Evolutionary conservation across 1,140 invertebrate species (phyloP).

Genomic region (Drosophila bipectinata): DNA sequence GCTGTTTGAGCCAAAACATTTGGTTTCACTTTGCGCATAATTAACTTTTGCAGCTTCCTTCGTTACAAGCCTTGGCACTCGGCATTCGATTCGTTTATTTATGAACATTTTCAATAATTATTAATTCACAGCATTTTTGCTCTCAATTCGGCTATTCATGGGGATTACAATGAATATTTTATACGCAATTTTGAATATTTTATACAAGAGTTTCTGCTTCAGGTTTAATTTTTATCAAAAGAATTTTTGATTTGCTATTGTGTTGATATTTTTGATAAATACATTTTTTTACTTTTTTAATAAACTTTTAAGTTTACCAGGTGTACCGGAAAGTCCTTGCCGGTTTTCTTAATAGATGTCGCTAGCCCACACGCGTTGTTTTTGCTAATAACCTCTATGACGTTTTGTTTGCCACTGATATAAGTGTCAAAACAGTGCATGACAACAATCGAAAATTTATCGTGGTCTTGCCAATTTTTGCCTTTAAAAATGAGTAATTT

Average conservation of each 20-base stretch:
- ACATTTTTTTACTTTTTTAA: too few species aligned
- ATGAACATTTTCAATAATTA: conserved; percentile 25
- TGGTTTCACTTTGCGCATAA: conserved; percentile 65
- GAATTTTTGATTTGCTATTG: not conserved
- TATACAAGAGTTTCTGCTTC: conserved; percentile 1
- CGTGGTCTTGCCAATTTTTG: too few species aligned
- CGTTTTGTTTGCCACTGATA: too few species aligned
- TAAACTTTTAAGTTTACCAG: not conserved
- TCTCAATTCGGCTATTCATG: conserved; percentile 29
- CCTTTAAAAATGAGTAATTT: too few species aligned
- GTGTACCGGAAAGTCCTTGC: too few species aligned
- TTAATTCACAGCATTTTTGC: conserved; percentile 25
- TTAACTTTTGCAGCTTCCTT: conserved; percentile 52
- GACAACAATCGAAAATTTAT: too few species aligned
- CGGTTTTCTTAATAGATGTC: too few species aligned
- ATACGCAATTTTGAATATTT: conserved; percentile 19
- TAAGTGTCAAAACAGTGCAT: too few species aligned
- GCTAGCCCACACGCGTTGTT: too few species aligned
- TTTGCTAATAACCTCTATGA: too few species aligned
- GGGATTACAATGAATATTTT: conserved; percentile 30
- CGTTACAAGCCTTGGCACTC: conserved; percentile 23
- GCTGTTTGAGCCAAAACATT: conserved; percentile 58
- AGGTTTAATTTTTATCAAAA: not conserved
- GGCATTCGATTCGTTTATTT: conserved; percentile 35
- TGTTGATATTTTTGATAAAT: not conserved